Evolutionary conservation across 2,113 vertebrate genomes (phyloP).

Genomic region (Mobula birostris): DNA sequence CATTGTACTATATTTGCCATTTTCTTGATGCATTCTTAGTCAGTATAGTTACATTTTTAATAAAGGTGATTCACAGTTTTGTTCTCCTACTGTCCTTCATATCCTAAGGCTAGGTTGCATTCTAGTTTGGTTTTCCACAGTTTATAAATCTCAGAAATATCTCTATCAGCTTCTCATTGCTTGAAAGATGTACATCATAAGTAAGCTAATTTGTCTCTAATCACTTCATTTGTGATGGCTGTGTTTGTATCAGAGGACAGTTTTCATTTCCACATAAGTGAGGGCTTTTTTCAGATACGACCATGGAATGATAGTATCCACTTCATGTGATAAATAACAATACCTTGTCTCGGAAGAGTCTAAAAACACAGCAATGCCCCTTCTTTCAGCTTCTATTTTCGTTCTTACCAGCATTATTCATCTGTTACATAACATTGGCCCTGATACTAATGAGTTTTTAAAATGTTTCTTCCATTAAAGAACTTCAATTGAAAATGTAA

Average conservation of each 20-base stretch:
- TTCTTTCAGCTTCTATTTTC: neutral
- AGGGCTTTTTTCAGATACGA: neutral
- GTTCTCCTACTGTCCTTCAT: neutral
- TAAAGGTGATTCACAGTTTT: neutral
- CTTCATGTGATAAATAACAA: neutral
- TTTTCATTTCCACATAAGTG: neutral
- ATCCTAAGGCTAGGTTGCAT: neutral
- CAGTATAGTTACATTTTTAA: neutral
- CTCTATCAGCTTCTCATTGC: neutral
- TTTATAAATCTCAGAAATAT: neutral
- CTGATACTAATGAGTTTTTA: neutral
- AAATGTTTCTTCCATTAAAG: neutral
- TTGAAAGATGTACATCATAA: neutral
- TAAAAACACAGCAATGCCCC: neutral
- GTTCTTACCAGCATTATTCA: neutral
- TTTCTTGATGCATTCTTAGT: neutral
- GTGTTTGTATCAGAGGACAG: neutral
- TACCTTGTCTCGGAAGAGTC: neutral
- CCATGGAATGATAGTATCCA: neutral
- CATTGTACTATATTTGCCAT: neutral
- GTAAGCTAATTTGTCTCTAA: neutral
- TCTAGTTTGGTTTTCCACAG: too few species aligned
- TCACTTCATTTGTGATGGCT: neutral
- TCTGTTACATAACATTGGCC: neutral
- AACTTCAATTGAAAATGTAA: neutral